Evolutionary conservation across 2,888 invertebrate species (phyloP).

Genomic region (Panzeria rudis): DNA sequence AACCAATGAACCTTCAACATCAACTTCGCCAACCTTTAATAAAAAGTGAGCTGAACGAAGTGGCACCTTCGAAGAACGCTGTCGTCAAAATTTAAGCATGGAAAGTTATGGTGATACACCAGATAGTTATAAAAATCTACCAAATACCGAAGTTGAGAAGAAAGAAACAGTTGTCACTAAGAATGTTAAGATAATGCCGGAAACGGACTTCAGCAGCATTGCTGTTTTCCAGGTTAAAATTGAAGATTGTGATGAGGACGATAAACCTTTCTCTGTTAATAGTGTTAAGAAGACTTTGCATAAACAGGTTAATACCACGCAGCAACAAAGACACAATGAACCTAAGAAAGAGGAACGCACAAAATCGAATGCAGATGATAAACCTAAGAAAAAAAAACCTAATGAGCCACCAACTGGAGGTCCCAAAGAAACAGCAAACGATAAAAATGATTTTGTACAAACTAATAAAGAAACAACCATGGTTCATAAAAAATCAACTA

Average conservation of each 20-base stretch:
- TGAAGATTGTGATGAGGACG: conserved; percentile 80
- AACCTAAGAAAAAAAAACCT: background rate
- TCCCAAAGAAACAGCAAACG: conserved; percentile 15
- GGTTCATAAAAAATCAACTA: background rate
- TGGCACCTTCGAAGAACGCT: conserved; percentile 90
- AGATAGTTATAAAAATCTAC: conserved; percentile 75
- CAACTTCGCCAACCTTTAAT: conserved; percentile 81
- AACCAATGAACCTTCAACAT: conserved; percentile 70
- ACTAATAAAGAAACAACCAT: conserved; percentile 20
- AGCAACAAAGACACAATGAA: background rate
- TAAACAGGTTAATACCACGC: conserved; percentile 21
- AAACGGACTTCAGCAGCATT: too few species aligned
- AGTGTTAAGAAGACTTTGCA: conserved; percentile 61
- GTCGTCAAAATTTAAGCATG: conserved; percentile 89
- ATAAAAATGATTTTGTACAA: conserved; percentile 29
- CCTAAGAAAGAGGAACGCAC: conserved; percentile 1
- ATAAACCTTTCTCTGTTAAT: conserved; percentile 73
- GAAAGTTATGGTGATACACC: conserved; percentile 80
- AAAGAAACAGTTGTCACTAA: background rate
- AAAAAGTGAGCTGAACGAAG: conserved; percentile 87
- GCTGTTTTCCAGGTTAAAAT: conserved; percentile 79
- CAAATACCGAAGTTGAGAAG: conserved; percentile 67
- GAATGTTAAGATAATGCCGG: conserved; percentile 5
- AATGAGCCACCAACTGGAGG: background rate
- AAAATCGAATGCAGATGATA: background rate